Evolutionary conservation across 2,888 invertebrate species (phyloP), one percentile per base, ranked within the genome.

Genomic region (Dryocosmus kuriphilus): DNA sequence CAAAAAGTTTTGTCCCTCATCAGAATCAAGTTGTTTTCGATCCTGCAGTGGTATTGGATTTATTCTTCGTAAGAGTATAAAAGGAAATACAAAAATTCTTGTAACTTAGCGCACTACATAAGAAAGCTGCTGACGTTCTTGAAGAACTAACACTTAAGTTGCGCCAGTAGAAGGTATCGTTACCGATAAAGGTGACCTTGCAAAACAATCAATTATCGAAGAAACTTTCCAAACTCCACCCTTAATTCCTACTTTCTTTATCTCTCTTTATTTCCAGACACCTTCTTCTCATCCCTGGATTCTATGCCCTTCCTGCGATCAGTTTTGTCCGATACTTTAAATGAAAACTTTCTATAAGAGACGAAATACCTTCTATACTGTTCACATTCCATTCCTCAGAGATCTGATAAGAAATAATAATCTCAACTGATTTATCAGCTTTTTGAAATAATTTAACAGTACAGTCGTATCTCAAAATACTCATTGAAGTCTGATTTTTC

Each of bases 191-290:
- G 73, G 76, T 76, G 76, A 80, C 83, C 86, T 86, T 85, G 87
- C 86, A 87, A 89, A 89, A 90, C 88, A 90, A 90, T 90, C 89
- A 90, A 89, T 90, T 90, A 89, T 88, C 88, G 87, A 85, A 84
- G 79, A 87, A 89, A 89, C 87, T 85, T 89, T 86, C 80, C 84
- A 84, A 84, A 87, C 83, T 63, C n/a, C 38, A 19, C 22, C 35
- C 77, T 71, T 27, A 67, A 60, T 77, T 74, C 67, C 57, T 71
- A 63, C 27, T 24, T 74, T 38, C 81, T 78, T 81, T 81, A 80
- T 81, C 78, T 75, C 75, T 79, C 75, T 76, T 74, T 71, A 77
- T 76, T 75, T 63, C 71, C 24, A 24, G 57, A 75, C 73, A 78
- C 79, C 77, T 76, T 81, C 79, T 79, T 63, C 76, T 82, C 81